Evolutionary conservation across 2,888 invertebrate genomes (phyloP).

Genomic region (Cryptocheilus praepositus): DNA sequence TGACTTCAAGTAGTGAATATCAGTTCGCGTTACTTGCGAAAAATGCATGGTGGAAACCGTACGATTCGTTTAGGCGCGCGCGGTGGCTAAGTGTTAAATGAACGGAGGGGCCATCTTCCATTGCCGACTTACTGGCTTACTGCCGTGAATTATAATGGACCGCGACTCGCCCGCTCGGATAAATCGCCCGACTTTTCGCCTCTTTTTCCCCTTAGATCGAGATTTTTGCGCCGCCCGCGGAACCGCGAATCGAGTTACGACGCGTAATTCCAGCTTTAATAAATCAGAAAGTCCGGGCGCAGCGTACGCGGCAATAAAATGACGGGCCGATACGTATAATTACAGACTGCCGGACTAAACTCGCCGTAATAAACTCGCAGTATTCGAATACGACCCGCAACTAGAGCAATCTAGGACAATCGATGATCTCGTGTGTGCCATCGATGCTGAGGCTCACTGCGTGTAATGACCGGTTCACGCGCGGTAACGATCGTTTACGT

Average conservation of each 20-base stretch:
- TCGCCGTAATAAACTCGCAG: constrained; percentile 3
- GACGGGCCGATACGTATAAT: constrained; percentile 25
- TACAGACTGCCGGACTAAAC: constrained; percentile 16
- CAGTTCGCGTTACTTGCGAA: too few relatives aligned
- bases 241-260: constrained; percentile 25
- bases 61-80: too few relatives aligned
- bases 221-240: background rate
- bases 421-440: constrained; percentile 1
- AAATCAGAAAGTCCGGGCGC: constrained; percentile 16
- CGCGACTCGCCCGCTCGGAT: background rate
- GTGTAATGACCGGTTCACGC: too few relatives aligned
- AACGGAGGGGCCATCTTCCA: too few relatives aligned
- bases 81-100: too few relatives aligned
- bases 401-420: constrained; percentile 8
- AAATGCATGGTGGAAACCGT: too few relatives aligned
- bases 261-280: constrained; percentile 31
- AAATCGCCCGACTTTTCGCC: too few relatives aligned
- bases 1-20: too few relatives aligned
- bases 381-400: background rate
- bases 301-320: constrained; percentile 21
- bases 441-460: too few relatives aligned
- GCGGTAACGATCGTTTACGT: too few relatives aligned
- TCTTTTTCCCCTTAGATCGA: too few relatives aligned
- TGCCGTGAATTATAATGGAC: background rate
- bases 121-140: background rate